Conservation (phyloP, 1,140 invertebrate species). For the Pseudomyrmex pallidus region DNA sequence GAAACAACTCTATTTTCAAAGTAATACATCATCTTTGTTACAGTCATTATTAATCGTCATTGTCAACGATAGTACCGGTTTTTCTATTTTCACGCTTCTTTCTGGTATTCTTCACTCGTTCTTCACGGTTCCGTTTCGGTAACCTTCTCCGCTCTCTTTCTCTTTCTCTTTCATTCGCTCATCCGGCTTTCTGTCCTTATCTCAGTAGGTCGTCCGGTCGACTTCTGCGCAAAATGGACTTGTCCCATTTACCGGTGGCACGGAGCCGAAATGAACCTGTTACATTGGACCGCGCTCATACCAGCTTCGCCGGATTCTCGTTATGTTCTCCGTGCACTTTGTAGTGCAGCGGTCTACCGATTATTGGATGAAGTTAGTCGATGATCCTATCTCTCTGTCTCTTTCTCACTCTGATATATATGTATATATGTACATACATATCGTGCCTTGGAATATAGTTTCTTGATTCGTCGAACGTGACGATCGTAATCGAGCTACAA, state of each 20-base stretch:
- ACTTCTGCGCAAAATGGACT: constrained; percentile 39
- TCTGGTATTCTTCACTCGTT: constrained; percentile 8
- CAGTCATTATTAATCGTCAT: constrained; percentile 38
- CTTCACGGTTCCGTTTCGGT: constrained; percentile 4
- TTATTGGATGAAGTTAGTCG: constrained; percentile 66
- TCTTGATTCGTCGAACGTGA: constrained; percentile 44
- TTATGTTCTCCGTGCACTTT: constrained; percentile 54
- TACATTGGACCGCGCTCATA: constrained; percentile 54
- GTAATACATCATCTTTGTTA: constrained; percentile 40
- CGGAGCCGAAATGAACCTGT: constrained; percentile 61
- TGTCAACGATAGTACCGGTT: constrained; percentile 12
- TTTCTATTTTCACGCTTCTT: constrained; percentile 18
- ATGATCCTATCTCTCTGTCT: constrained; percentile 46
- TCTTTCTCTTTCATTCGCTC: neutral
- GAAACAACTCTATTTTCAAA: constrained; percentile 34
- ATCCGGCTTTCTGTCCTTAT: constrained; percentile 24
- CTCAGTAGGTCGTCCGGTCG: constrained; percentile 26
- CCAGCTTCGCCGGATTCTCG: constrained; percentile 55
- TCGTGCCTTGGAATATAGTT: constrained; percentile 32
- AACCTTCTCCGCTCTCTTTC: neutral
- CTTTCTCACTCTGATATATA: too few relatives aligned
- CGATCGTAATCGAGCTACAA: constrained; percentile 4
- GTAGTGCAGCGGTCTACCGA: constrained; percentile 48
- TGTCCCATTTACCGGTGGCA: constrained; percentile 32
- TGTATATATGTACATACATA: too few relatives aligned